These are phyloP conservation scores for Apodemus speciosus DNA, from an alignment of 2,113 vertebrate genomes.

Conservation along the genomic window DNA sequence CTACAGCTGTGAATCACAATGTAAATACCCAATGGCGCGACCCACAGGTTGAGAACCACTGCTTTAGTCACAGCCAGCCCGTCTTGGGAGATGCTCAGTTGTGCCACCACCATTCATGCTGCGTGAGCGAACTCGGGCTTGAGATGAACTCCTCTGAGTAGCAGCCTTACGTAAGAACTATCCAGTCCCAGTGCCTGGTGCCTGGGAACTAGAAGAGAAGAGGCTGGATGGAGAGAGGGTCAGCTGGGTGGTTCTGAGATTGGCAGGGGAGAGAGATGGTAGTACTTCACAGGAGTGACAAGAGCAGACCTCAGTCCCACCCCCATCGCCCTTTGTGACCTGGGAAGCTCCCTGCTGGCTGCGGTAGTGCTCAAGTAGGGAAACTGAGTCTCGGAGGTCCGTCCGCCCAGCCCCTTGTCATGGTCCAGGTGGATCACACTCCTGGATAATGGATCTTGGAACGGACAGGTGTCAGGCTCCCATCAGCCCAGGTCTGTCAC, in stretches of 20 bases:
- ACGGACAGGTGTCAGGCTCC: too few species aligned
- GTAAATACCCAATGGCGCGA: not conserved
- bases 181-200: not conserved
- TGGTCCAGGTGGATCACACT: not conserved
- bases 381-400: not conserved
- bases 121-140: not conserved
- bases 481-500: not conserved
- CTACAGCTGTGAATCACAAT: not conserved
- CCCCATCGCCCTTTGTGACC: not conserved
- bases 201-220: not conserved
- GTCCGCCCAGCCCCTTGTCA: not conserved
- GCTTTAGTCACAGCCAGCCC: not conserved
- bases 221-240: not conserved
- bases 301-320: not conserved
- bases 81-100: not conserved
- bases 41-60: not conserved
- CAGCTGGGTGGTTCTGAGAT: not conserved
- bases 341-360: fast-evolving
- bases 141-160: not conserved
- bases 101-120: not conserved
- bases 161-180: not conserved
- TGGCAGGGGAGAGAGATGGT: not conserved
- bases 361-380: not conserved
- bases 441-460: not conserved
- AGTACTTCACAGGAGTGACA: not conserved